These are phyloP conservation scores for human (Homo sapiens) DNA, from an alignment of 2,113 vertebrate genomes.

Conservation along the genomic window DNA sequence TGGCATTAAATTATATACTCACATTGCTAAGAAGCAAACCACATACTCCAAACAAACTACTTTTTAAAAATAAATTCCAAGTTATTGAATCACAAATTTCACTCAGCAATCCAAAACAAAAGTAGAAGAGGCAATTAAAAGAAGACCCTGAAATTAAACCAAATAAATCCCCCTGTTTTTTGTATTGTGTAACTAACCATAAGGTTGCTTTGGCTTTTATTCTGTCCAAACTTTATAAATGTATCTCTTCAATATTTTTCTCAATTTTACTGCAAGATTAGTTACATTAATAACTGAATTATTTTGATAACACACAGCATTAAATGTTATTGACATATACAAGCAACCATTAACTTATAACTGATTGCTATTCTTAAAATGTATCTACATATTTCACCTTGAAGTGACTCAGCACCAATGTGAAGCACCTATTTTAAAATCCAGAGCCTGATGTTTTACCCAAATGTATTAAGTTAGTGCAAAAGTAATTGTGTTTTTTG, in stretches of 20 bases:
- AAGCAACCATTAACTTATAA: conserved; percentile 1
- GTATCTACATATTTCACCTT: conserved; percentile 58
- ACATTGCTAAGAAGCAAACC: not conserved
- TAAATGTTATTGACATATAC: not conserved
- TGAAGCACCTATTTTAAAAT: conserved; percentile 60
- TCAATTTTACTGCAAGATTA: conserved; percentile 51
- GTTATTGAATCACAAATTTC: not conserved
- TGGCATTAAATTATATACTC: not conserved
- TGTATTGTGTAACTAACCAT: not conserved
- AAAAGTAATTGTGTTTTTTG: too few species aligned
- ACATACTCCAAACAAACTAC: not conserved
- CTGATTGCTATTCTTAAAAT: conserved; percentile 40
- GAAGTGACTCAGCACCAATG: conserved; percentile 22
- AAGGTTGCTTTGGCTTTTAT: conserved; percentile 38
- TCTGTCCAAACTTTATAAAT: conserved; percentile 46
- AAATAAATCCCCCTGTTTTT: not conserved
- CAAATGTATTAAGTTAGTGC: not conserved
- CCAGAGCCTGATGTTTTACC: not conserved
- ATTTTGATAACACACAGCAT: not conserved
- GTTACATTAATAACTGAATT: conserved; percentile 33
- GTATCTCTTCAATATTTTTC: conserved; percentile 39
- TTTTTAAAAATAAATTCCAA: not conserved
- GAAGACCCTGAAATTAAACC: not conserved
- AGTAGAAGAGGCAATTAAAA: not conserved
- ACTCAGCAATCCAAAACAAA: not conserved